These are phyloP conservation scores for Liasis olivaceus DNA, from an alignment of 2,797 vertebrate genomes.

Conservation along the genomic window DNA sequence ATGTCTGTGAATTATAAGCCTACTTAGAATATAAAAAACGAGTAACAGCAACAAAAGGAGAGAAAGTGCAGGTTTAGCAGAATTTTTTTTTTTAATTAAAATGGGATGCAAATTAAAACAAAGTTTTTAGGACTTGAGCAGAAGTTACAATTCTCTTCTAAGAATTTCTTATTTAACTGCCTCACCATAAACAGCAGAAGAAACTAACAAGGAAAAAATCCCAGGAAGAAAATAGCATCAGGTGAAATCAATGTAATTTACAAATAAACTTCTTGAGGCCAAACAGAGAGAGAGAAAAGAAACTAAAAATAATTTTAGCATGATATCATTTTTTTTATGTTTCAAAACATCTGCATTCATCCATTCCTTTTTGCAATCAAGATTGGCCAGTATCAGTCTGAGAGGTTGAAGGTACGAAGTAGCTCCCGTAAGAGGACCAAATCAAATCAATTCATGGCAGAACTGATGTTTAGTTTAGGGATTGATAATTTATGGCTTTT, in stretches of 20 bases:
- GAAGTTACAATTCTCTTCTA: neutral
- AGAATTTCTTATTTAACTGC: accelerated
- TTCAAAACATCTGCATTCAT: neutral
- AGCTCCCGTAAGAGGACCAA: neutral
- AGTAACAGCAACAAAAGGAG: neutral
- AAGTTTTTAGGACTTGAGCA: neutral
- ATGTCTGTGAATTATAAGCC: constrained; percentile 14
- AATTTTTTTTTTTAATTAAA: no score
- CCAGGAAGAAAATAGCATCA: neutral
- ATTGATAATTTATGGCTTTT: neutral
- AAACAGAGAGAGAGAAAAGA: neutral
- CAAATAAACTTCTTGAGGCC: neutral
- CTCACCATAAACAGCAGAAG: neutral
- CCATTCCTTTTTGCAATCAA: neutral
- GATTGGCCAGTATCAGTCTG: neutral
- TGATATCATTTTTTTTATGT: neutral
- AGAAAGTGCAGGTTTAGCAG: accelerated
- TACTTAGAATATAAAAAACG: constrained; percentile 18
- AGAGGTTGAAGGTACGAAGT: neutral
- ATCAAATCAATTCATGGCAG: neutral
- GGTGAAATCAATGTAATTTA: neutral
- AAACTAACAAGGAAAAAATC: neutral
- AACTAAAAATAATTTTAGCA: no score
- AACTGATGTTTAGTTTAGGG: neutral
- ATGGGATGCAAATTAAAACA: neutral